Evolutionary conservation across 1,140 invertebrate genomes (phyloP).

Genomic region (Drosophila insularis): DNA sequence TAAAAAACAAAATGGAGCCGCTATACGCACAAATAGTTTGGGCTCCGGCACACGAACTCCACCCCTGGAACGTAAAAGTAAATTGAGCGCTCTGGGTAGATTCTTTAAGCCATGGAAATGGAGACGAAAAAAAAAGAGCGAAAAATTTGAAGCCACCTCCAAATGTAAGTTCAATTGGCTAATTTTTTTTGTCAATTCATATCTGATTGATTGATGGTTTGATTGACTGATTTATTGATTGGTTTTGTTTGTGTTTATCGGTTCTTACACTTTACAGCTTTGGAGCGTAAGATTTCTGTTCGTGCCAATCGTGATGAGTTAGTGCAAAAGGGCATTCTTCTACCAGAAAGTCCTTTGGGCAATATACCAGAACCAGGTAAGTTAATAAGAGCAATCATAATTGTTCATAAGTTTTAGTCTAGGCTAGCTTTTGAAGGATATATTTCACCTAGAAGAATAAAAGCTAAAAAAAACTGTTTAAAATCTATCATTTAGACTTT

Average conservation of each 20-base stretch:
- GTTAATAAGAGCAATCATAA: slow-evolving; percentile 51
- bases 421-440: no score
- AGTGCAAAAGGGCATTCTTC: slow-evolving; percentile 97
- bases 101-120: slow-evolving; percentile 99
- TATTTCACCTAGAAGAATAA: no score
- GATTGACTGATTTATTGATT: background rate
- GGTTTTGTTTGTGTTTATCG: no score
- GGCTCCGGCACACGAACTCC: slow-evolving; percentile 91
- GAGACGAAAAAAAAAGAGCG: slow-evolving; percentile 99
- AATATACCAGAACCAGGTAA: slow-evolving; percentile 91
- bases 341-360: slow-evolving; percentile 92
- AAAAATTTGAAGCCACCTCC: slow-evolving; percentile 97
- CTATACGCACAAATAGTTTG: slow-evolving; percentile 92
- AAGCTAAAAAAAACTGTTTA: no score
- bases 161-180: slow-evolving; percentile 89
- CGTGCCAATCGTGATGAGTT: slow-evolving; percentile 97
- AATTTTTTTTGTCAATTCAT: background rate
- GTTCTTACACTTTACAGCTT: slow-evolving; percentile 87
- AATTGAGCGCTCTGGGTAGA: slow-evolving; percentile 95
- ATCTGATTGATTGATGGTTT: background rate
- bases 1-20: slow-evolving; percentile 96
- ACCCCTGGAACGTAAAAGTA: slow-evolving; percentile 93
- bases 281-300: slow-evolving; percentile 99
- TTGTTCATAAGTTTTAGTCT: background rate
- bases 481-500: no score